Percentiles rank a stretch among this genome's conserved stretches.
These are phyloP conservation scores for Pogonomyrmex barbatus DNA, from an alignment of 1,140 invertebrate genomes.

Conservation along the genomic window DNA sequence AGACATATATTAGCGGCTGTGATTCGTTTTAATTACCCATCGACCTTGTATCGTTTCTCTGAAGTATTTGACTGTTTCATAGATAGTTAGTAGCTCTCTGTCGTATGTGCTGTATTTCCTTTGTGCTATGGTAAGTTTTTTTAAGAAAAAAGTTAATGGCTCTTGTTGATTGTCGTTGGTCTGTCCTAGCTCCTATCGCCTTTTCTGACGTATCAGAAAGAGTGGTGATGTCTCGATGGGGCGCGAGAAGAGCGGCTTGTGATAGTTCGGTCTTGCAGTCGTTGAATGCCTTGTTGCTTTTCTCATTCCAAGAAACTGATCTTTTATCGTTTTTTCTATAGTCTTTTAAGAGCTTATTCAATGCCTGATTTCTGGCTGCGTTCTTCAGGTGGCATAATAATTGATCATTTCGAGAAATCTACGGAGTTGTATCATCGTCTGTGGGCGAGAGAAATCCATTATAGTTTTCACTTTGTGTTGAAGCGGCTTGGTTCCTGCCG, in stretches of 20 bases:
- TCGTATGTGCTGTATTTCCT: constrained; percentile 19
- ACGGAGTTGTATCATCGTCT: not conserved
- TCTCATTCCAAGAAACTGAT: not conserved
- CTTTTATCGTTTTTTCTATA: constrained; percentile 25
- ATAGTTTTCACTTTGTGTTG: not conserved
- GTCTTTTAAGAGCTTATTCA: not conserved
- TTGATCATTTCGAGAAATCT: constrained; percentile 39
- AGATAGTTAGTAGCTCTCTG: not conserved
- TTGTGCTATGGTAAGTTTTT: constrained; percentile 3
- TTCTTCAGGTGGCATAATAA: not conserved
- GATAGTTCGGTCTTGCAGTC: not conserved
- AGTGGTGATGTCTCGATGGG: not conserved
- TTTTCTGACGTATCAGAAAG: not conserved
- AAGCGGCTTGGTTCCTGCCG: too few relatives aligned
- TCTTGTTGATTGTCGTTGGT: not conserved
- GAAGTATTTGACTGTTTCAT: not conserved
- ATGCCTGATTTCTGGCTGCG: not conserved
- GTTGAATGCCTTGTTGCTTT: not conserved
- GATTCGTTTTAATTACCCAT: constrained; percentile 22
- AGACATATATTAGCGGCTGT: constrained; percentile 26
- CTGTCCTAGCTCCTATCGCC: constrained; percentile 16
- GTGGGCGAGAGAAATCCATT: not conserved
- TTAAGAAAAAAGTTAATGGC: constrained; percentile 32
- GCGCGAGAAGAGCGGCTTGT: not conserved
- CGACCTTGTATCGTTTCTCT: not conserved